Evolutionary conservation across 2,113 vertebrate genomes (phyloP).

Genomic region (Misgurnus mizolepis): DNA sequence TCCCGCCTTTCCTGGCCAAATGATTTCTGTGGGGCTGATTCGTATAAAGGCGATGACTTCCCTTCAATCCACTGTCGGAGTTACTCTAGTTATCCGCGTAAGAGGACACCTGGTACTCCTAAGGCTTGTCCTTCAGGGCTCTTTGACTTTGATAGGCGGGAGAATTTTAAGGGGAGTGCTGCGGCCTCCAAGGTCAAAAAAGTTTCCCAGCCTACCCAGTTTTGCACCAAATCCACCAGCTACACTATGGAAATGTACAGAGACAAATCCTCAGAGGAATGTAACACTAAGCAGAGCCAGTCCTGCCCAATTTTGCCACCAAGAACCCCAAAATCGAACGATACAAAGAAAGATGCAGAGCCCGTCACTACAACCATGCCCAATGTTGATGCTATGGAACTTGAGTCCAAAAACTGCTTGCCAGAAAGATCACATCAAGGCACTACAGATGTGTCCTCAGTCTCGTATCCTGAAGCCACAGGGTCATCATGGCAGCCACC

Average conservation of each 20-base stretch:
- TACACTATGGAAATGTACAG: constrained; percentile 86
- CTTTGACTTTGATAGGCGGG: constrained; percentile 77
- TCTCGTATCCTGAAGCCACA: constrained; percentile 74
- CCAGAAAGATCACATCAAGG: constrained; percentile 71
- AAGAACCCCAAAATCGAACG: constrained; percentile 79
- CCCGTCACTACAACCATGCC: constrained; percentile 45
- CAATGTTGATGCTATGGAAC: constrained; percentile 72
- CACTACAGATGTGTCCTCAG: constrained; percentile 72
- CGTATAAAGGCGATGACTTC: constrained; percentile 78
- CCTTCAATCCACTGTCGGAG: constrained; percentile 83
- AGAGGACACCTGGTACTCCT: constrained; percentile 84
- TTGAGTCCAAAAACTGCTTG: constrained; percentile 67
- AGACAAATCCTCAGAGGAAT: constrained; percentile 75
- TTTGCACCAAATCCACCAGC: constrained; percentile 88
- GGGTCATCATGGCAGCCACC: constrained; percentile 90
- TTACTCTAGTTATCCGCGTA: constrained; percentile 94
- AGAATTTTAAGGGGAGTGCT: constrained; percentile 56
- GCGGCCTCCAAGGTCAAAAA: constrained; percentile 63
- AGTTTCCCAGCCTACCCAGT: constrained; percentile 59
- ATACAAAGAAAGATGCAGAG: constrained; percentile 68
- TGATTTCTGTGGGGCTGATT: constrained; percentile 81
- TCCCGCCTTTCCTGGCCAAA: constrained; percentile 93
- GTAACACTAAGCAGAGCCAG: constrained; percentile 82
- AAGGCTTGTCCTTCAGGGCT: constrained; percentile 86
- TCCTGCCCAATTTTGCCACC: constrained; percentile 93